Base-by-base conservation (phyloP, 2,113 vertebrate genomes). In the Apteryx owenii region DNA sequence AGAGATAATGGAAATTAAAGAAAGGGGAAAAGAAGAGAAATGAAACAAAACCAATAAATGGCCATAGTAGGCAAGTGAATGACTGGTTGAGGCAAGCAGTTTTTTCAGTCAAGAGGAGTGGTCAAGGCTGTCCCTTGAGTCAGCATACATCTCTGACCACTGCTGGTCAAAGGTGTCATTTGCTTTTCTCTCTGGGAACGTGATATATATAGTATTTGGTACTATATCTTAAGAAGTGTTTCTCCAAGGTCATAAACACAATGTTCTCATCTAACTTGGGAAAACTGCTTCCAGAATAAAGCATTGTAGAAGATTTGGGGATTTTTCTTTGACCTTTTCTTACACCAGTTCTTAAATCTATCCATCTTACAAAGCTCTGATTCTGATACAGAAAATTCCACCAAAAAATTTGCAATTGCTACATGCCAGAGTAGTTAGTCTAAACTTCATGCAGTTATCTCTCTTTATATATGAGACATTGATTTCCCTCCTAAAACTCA, bases 251-350 rank as follows among this genome's bases (percentile, higher is more conserved):
- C 85, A 79, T 20, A 82, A 66, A 4, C 44, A 86, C 33, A 62
- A 21, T 9, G 1, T 62, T 88, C 17, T 85, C 69, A 53, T 40
- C 36, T 70, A 82, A 80, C 62, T 77, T 77, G 11, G 53, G 25
- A 72, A 83, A 68, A 76, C 22, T 12, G 14, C 50, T 90, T 90
- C 69, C 61, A 87, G 71, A 95, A 64, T 11, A 64, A 95, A 81
- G 13, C 13, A 71, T 3, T 81, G 46, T 26, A 87, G 36, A 54
- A 2, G 44, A 48, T 48, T 66, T 14, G 56, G 28, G 88, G 68
- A 46, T 71, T 75, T 85, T 90, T 12, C 12, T 73, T 80, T 51
- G 22, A 91, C 9, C 7, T 81, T 75, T 33, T 77, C 40, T 70
- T 81, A 44, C 38, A 78, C 48, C 3, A 51, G 20, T 75, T 72